phyloP scores from a whole-genome alignment of 2,113 vertebrate species.

The Salminus brasiliensis region DNA sequence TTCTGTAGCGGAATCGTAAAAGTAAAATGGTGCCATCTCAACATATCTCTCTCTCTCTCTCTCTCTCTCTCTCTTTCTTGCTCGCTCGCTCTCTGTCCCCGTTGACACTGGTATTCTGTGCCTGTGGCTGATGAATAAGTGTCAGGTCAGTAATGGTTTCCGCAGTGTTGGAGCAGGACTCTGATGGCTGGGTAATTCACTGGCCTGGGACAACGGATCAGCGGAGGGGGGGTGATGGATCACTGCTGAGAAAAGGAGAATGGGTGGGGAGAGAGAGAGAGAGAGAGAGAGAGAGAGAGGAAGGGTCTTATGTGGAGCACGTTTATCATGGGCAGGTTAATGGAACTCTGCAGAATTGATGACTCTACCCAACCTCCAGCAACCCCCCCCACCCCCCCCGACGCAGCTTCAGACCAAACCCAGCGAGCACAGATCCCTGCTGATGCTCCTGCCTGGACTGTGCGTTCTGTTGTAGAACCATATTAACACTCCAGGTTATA shows the following conservation, averaged over 20 bases:
- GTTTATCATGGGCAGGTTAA: constrained; percentile 64
- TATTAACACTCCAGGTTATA: too few species aligned
- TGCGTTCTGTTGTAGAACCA: not conserved
- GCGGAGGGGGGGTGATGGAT: constrained; percentile 42
- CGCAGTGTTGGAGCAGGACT: constrained; percentile 24
- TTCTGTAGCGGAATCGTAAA: too few species aligned
- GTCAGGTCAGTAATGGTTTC: constrained; percentile 40
- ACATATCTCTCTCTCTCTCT: too few species aligned
- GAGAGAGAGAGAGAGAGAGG: constrained; percentile 2
- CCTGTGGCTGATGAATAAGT: constrained; percentile 38
- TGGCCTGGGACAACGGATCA: constrained; percentile 32
- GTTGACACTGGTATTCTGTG: not conserved
- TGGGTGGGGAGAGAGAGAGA: not conserved
- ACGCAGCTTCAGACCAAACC: constrained; percentile 22
- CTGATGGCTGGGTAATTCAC: constrained; percentile 50
- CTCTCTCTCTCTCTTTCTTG: not conserved
- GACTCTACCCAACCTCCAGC: constrained; percentile 55
- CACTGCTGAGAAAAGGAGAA: constrained; percentile 23
- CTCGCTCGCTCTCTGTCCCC: not conserved
- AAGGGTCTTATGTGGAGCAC: constrained; percentile 55
- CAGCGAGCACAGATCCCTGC: constrained; percentile 14
- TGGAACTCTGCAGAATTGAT: constrained; percentile 69
- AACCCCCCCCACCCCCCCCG: too few species aligned
- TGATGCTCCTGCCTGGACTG: not conserved
- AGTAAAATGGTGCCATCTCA: too few species aligned